phyloP scores from a whole-genome alignment of 2,888 invertebrate species.

The Acronicta alni region DNA sequence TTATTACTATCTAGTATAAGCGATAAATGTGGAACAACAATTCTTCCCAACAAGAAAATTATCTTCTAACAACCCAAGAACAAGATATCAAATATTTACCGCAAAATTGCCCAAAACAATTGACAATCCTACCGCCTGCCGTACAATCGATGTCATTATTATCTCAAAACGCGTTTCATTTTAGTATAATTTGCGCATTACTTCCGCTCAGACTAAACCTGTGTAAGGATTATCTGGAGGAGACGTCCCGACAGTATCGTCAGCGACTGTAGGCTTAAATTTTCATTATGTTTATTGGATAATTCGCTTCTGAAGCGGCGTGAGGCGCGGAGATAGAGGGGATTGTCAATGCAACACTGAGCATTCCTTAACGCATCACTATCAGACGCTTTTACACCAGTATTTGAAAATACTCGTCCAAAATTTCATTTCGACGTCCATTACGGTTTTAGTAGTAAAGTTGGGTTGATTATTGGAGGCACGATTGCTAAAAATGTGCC shows the following conservation, averaged over 20 bases:
- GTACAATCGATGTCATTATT: constrained; percentile 59
- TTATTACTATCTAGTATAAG: too few species aligned
- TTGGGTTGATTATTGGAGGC: not conserved
- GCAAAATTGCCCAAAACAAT: constrained; percentile 41
- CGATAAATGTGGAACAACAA: too few species aligned
- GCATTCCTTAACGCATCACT: constrained; percentile 75
- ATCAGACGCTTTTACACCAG: constrained; percentile 46
- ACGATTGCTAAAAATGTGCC: constrained; percentile 3
- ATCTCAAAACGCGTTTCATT: constrained; percentile 59
- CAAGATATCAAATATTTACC: constrained; percentile 11
- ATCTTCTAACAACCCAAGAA: not conserved
- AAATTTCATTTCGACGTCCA: constrained; percentile 15
- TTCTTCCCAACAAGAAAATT: too few species aligned
- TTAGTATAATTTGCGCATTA: constrained; percentile 76
- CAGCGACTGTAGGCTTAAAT: constrained; percentile 86
- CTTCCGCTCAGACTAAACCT: constrained; percentile 68
- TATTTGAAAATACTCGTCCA: not conserved
- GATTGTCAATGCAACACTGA: constrained; percentile 87
- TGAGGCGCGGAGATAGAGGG: constrained; percentile 83
- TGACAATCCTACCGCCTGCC: constrained; percentile 31
- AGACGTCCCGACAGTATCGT: constrained; percentile 76
- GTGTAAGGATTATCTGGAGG: constrained; percentile 82
- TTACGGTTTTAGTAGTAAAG: not conserved
- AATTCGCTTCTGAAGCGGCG: constrained; percentile 82
- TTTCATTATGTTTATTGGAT: constrained; percentile 89